These are phyloP conservation scores for Cyphomyrmex costatus DNA, from an alignment of 1,140 invertebrate genomes.

Conservation along the genomic window DNA sequence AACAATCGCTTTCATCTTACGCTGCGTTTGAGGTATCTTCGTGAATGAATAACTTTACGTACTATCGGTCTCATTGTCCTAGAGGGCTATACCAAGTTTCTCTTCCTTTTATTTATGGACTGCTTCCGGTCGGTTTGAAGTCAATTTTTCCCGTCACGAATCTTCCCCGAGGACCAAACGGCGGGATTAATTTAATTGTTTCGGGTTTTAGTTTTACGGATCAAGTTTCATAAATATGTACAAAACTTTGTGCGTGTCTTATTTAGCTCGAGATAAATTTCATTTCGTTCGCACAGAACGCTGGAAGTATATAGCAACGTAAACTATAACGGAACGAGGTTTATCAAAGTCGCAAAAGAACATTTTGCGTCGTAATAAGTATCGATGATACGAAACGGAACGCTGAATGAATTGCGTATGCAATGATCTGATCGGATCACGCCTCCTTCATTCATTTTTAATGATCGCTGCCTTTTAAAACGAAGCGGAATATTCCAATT, in stretches of 20 bases:
- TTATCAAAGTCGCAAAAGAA: background rate
- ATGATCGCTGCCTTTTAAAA: background rate
- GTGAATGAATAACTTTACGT: slow-evolving; percentile 45
- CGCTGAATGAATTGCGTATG: slow-evolving; percentile 20
- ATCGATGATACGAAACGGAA: background rate
- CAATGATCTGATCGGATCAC: slow-evolving; percentile 18
- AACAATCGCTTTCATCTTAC: slow-evolving; percentile 55
- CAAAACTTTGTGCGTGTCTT: background rate
- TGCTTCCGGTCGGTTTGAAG: background rate
- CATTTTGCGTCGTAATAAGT: background rate
- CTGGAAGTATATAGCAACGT: background rate
- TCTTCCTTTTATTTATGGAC: background rate
- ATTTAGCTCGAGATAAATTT: background rate
- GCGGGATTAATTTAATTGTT: no score
- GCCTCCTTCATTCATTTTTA: slow-evolving; percentile 8
- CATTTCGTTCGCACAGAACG: background rate
- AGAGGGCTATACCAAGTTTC: background rate
- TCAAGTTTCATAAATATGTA: background rate
- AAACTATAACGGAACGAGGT: background rate
- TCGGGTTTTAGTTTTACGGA: background rate
- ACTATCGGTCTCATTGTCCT: background rate
- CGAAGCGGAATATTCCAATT: background rate
- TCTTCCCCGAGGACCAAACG: background rate
- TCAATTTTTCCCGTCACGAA: background rate
- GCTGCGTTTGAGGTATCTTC: slow-evolving; percentile 36